Base-by-base conservation (phyloP, 2,797 vertebrate genomes). In the Phaenicophaeus curvirostris region DNA sequence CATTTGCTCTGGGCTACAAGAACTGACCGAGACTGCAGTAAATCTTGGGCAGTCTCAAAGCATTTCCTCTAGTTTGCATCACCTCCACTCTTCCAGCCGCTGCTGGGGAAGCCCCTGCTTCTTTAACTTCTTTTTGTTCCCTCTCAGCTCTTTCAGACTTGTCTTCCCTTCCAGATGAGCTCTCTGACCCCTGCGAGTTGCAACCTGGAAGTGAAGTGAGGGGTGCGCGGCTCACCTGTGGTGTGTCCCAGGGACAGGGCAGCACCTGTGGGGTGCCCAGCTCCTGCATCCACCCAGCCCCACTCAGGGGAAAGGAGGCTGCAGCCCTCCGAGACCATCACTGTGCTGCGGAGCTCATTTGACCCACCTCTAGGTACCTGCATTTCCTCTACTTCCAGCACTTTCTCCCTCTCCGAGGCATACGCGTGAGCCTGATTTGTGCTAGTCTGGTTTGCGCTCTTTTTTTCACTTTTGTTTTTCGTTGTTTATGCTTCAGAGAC, bases 401-500 rank as follows among this genome's bases (percentile, higher is more conserved):
- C 30, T 31, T 72, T 23, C 19, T 6, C 5, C 13, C 37, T 9
- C 13, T 2, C 8, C 1, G 0, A 8, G 1, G 2, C 39, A 3
- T 31, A 31, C 6, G 23, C 62, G 57, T 4, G 2, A 76, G 54
- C 62, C 58, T 24, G 4, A 51, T 74, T 69, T 54, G 58, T 9
- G 1, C 68, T 25, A 30, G 21, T 89, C 77, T 66, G 46, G 48
- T 85, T 87, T 87, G 41, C 68, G 41, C 71, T 44, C 18, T 62
- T 72, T 57, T 58, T 83, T 50, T 13, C 28, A 35, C 35, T 51
- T 48, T 54, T 28, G 12, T 11, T 48, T 59, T 51, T 67, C 58
- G 50, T 51, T 89, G 81, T 81, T 90, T 90, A 54, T 92, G 76
- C 85, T 58, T 35, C 46, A 28, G 69, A 95, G 83, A 88, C 82